A percentile compares a stretch with the other conserved stretches of the same genome.
phyloP scores from a whole-genome alignment of 2,888 invertebrate species.

The Drosophila meridiana region DNA sequence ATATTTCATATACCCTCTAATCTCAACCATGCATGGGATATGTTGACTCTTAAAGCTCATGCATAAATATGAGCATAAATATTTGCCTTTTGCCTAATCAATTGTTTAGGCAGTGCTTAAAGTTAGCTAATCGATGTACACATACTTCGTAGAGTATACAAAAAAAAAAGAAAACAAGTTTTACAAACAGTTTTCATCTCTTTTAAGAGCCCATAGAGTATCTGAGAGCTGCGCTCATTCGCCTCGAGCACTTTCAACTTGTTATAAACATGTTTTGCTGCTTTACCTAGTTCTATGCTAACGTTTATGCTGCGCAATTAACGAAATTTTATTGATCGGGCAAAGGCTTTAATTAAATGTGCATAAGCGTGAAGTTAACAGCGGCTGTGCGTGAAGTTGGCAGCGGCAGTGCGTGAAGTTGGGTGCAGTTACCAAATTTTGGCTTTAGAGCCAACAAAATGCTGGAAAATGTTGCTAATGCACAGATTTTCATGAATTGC shows the following conservation, averaged over 20 bases:
- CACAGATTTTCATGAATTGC: slow-evolving; percentile 22
- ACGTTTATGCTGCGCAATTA: slow-evolving; percentile 34
- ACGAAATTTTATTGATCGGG: slow-evolving; percentile 17
- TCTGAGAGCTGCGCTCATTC: slow-evolving; percentile 5
- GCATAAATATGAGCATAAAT: not conserved
- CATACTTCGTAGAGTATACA: too few relatives aligned
- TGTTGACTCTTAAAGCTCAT: not conserved
- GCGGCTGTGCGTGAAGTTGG: slow-evolving; percentile 9
- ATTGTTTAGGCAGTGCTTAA: not conserved
- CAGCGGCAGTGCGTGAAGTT: slow-evolving; percentile 17
- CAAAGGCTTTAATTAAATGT: slow-evolving; percentile 17
- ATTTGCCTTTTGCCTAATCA: not conserved
- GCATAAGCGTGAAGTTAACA: slow-evolving; percentile 16
- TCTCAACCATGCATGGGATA: not conserved
- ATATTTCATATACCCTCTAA: slow-evolving; percentile 34
- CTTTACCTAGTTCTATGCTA: slow-evolving; percentile 13
- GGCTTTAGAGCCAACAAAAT: not conserved
- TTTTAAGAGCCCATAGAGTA: slow-evolving; percentile 20
- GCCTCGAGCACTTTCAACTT: not conserved
- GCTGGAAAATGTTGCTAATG: not conserved
- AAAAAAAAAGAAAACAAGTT: not conserved
- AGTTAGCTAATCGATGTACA: not conserved
- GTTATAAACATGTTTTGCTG: slow-evolving; percentile 31
- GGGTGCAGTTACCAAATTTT: not conserved
- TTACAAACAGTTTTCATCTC: not conserved